Conservation (phyloP, 2,888 invertebrate species). For the Chesias legatella region DNA sequence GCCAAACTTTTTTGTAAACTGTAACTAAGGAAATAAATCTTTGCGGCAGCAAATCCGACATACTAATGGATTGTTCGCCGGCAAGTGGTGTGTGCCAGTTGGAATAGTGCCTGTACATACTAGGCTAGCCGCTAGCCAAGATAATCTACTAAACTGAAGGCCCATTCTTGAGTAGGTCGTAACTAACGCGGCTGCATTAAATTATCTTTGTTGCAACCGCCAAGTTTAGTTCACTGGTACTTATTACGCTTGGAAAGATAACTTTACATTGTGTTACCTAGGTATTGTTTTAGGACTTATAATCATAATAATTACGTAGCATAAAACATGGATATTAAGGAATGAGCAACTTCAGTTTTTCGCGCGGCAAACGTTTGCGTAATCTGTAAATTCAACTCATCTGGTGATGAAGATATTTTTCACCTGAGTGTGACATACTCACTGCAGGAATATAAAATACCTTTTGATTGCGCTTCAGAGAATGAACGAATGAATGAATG, state of each 20-base stretch:
- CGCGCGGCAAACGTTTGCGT: too few species aligned
- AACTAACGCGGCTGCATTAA: slow-evolving; percentile 42
- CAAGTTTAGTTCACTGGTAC: slow-evolving; percentile 18
- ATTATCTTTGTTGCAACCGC: slow-evolving; percentile 41
- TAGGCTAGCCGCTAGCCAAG: slow-evolving; percentile 49
- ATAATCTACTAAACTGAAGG: slow-evolving; percentile 57
- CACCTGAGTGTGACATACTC: too few species aligned
- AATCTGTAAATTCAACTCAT: too few species aligned
- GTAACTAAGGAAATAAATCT: slow-evolving; percentile 52
- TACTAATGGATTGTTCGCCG: slow-evolving; percentile 66
- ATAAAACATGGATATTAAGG: too few species aligned
- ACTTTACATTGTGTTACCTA: too few species aligned
- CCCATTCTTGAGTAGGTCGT: slow-evolving; percentile 43
- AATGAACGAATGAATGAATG: too few species aligned
- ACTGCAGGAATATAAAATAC: too few species aligned
- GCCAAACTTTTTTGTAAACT: slow-evolving; percentile 34
- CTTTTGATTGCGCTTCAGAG: too few species aligned
- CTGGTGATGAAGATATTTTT: too few species aligned
- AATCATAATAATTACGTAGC: too few species aligned
- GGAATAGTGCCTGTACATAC: slow-evolving; percentile 59
- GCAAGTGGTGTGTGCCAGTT: slow-evolving; percentile 60
- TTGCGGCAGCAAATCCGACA: slow-evolving; percentile 52
- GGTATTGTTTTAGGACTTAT: too few species aligned
- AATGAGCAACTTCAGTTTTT: too few species aligned
- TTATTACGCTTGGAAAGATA: neutral